Evolutionary conservation across 2,113 vertebrate species (phyloP).

Genomic region (Otis tarda): DNA sequence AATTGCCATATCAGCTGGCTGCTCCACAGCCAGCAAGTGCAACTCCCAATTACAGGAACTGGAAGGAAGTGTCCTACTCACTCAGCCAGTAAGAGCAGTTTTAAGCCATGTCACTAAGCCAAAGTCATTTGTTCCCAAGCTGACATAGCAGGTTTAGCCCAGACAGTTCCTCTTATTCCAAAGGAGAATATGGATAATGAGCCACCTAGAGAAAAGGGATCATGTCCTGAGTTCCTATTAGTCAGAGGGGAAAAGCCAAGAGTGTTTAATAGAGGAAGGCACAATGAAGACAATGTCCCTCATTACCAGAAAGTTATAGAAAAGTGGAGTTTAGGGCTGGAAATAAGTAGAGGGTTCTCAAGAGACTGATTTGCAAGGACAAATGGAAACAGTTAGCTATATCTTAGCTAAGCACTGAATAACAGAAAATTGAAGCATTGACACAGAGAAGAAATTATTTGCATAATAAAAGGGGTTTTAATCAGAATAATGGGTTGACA

Average conservation of each 20-base stretch:
- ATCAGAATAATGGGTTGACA: background rate
- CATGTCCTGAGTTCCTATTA: background rate
- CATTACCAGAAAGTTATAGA: background rate
- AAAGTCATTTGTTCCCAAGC: background rate
- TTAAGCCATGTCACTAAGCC: background rate
- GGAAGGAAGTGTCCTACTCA: background rate
- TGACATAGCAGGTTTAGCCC: background rate
- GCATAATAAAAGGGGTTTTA: background rate
- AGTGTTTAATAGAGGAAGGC: background rate
- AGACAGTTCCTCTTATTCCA: background rate
- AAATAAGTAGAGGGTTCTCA: background rate
- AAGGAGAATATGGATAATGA: background rate
- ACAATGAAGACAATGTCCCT: background rate
- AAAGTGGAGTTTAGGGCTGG: background rate
- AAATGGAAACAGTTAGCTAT: background rate
- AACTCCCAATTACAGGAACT: background rate
- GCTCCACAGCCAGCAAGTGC: background rate
- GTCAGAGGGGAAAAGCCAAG: background rate
- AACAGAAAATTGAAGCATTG: background rate
- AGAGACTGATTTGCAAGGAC: background rate
- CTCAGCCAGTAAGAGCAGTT: slow-evolving; percentile 3
- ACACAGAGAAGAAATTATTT: background rate
- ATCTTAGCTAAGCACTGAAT: background rate
- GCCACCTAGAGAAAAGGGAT: background rate
- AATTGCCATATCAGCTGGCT: background rate